Percentiles rank a stretch among this genome's conserved stretches.
Conservation (phyloP, 2,888 invertebrate genomes). For the Idaea biselata region DNA sequence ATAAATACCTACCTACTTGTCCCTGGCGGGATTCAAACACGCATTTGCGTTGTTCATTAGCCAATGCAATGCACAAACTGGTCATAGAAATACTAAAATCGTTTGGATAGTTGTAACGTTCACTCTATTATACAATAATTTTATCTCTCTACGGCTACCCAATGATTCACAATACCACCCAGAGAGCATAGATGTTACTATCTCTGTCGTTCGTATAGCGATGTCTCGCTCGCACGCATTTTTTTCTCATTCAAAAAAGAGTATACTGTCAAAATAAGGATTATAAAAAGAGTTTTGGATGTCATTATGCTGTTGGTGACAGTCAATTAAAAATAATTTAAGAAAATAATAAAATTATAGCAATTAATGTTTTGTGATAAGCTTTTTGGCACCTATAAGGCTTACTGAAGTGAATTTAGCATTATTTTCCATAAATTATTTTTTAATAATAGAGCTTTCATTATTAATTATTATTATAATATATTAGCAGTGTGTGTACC, state of each 20-base stretch:
- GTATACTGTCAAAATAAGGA: slow-evolving; percentile 80
- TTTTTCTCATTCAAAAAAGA: slow-evolving; percentile 71
- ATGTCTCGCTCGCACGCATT: slow-evolving; percentile 40
- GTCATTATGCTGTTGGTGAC: slow-evolving; percentile 49
- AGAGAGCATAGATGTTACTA: slow-evolving; percentile 40
- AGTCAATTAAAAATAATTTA: slow-evolving; percentile 9
- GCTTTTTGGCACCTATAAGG: neutral
- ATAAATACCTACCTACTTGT: too few relatives aligned
- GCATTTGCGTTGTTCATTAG: neutral
- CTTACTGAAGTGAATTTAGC: neutral
- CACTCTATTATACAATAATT: slow-evolving; percentile 15
- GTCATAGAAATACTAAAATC: slow-evolving; percentile 2
- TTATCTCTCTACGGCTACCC: slow-evolving; percentile 28
- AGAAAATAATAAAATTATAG: neutral
- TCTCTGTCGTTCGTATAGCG: slow-evolving; percentile 46
- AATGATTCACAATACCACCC: slow-evolving; percentile 74
- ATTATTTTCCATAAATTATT: too few relatives aligned
- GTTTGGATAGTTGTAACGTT: slow-evolving; percentile 9
- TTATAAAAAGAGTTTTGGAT: slow-evolving; percentile 72
- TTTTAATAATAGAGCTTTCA: too few relatives aligned
- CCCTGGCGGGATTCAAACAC: too few relatives aligned
- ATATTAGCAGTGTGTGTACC: too few relatives aligned
- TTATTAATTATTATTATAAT: too few relatives aligned
- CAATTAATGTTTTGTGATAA: neutral
- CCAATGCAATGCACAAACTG: neutral